A percentile compares a stretch with the other conserved stretches of the same genome.
Evolutionary conservation across 2,888 invertebrate species (phyloP).

Genomic region (Andrena camellia): DNA sequence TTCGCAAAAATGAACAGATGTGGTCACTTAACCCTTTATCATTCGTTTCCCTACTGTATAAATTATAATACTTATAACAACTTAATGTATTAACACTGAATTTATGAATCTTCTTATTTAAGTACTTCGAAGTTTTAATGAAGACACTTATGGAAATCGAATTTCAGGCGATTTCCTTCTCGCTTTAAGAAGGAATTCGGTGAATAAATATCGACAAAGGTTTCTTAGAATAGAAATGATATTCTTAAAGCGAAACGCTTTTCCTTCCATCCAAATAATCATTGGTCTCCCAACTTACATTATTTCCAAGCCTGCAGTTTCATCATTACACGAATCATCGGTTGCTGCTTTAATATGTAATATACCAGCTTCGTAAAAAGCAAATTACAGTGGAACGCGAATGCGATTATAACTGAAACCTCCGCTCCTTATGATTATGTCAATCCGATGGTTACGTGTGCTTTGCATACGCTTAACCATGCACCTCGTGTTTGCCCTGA

Average conservation of each 20-base stretch:
- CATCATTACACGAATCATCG: slow-evolving; percentile 29
- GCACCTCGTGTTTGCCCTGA: background rate
- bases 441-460: slow-evolving; percentile 34
- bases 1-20: too few species aligned
- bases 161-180: background rate
- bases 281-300: slow-evolving; percentile 27
- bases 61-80: background rate
- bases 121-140: background rate
- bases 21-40: too few species aligned
- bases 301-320: slow-evolving; percentile 35
- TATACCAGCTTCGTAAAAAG: slow-evolving; percentile 31
- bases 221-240: background rate
- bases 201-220: background rate
- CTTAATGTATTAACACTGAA: background rate
- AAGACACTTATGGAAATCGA: background rate
- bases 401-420: slow-evolving; percentile 44
- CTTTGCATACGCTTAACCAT: slow-evolving; percentile 31
- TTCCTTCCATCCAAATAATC: slow-evolving; percentile 13
- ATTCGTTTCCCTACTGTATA: too few species aligned
- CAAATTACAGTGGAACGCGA: slow-evolving; percentile 47
- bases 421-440: slow-evolving; percentile 49
- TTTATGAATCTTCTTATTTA: background rate
- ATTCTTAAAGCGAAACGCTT: background rate
- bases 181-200: background rate
- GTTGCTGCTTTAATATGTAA: slow-evolving; percentile 30